Evolutionary conservation across 2,888 invertebrate species (phyloP).

Genomic region (Sesia bembeciformis): DNA sequence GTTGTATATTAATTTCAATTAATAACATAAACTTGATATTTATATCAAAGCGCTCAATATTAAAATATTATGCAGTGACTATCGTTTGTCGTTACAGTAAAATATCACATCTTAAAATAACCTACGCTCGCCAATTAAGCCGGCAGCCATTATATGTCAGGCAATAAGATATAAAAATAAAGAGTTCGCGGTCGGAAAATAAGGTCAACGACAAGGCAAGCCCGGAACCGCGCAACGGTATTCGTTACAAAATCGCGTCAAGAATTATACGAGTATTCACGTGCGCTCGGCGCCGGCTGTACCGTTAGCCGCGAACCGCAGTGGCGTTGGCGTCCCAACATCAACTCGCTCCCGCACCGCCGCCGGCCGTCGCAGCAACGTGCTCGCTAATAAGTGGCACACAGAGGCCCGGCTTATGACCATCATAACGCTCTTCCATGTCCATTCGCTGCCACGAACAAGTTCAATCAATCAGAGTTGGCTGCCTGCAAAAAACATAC

Average conservation of each 20-base stretch:
- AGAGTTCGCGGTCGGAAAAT: conserved; percentile 60
- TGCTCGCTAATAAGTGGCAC: conserved; percentile 44
- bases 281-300: conserved; percentile 48
- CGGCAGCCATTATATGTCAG: conserved; percentile 30
- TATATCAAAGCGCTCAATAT: no score
- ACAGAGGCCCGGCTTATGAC: conserved; percentile 17
- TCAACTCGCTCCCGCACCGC: conserved; percentile 26
- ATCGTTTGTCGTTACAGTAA: not conserved
- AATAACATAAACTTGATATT: no score
- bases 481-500: not conserved
- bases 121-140: conserved; percentile 17
- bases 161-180: conserved; percentile 64
- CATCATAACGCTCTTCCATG: conserved; percentile 7
- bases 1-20: no score
- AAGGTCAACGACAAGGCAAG: conserved; percentile 64
- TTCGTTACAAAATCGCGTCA: conserved; percentile 71
- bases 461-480: not conserved
- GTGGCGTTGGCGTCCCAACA: conserved; percentile 35
- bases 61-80: no score
- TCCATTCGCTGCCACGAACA: not conserved
- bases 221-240: conserved; percentile 71
- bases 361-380: conserved; percentile 13
- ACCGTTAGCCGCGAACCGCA: conserved; percentile 43
- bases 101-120: conserved; percentile 1
- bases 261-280: conserved; percentile 66